Conservation (phyloP, 2,888 invertebrate genomes). For the Sialis fuliginosa region DNA sequence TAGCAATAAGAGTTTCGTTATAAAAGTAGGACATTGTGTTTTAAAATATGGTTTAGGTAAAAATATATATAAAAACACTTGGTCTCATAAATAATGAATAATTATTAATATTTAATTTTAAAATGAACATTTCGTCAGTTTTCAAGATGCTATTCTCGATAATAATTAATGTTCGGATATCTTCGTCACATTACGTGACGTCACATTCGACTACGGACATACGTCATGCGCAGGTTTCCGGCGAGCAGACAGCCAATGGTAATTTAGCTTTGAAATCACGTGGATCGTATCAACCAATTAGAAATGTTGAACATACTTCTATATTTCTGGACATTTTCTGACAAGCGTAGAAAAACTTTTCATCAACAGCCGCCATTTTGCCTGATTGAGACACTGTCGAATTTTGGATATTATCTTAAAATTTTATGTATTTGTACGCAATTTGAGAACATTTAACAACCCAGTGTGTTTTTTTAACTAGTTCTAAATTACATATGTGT, state of each 20-base stretch:
- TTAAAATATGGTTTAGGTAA: too few relatives aligned
- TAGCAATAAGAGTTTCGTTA: too few relatives aligned
- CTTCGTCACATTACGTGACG: conserved; percentile 15
- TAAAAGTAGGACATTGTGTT: too few relatives aligned
- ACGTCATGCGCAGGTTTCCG: conserved; percentile 26
- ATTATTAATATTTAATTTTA: too few relatives aligned
- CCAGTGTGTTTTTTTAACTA: conserved; percentile 14
- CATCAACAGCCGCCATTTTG: conserved; percentile 94
- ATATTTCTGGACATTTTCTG: conserved; percentile 44
- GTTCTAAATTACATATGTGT: conserved; percentile 20
- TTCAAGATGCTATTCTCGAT: too few relatives aligned
- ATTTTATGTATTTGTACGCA: conserved; percentile 35
- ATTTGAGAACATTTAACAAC: conserved; percentile 17
- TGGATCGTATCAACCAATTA: conserved; percentile 28
- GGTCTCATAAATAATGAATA: too few relatives aligned
- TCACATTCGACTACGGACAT: conserved; percentile 23
- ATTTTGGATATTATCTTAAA: conserved; percentile 56
- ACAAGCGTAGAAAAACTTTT: conserved; percentile 91
- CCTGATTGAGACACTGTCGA: conserved; percentile 60
- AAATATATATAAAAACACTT: too few relatives aligned
- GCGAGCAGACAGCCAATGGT: conserved; percentile 24
- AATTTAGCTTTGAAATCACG: conserved; percentile 22
- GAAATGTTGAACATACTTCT: conserved; percentile 16
- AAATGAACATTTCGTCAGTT: too few relatives aligned
- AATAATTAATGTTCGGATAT: too few relatives aligned